Evolutionary conservation across 2,113 vertebrate species (phyloP), one percentile per base, ranked within the genome.

Genomic region (Passer domesticus): DNA sequence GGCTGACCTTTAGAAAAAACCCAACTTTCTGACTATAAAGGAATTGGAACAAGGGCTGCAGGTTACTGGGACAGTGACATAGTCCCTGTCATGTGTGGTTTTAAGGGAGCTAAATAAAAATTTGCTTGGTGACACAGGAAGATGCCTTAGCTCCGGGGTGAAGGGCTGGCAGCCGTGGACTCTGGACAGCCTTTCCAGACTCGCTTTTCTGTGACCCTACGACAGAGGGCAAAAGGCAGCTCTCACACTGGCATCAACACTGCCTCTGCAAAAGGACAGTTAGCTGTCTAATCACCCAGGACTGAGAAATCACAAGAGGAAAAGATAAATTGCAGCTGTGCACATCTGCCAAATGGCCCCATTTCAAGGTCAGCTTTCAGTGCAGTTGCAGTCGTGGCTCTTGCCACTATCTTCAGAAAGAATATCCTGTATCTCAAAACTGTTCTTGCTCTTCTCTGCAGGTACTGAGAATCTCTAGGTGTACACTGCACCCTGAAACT

Each of bases 281-380:
- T 62, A 58, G 43, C 9, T 55, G 50, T 55, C 82, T 50, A 58
- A 66, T 41, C 55, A 55, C 39, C 46, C 72, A 35, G 78, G 30
- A 83, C 52, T 92, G 60, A 89, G 94, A 94, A 93, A 68, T 93
- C 83, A 50, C 92, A 52, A 43, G 63, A 66, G 75, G 35, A 56
- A 85, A 70, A 93, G 82, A 70, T 74, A 39, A 94, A 88, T 79
- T 73, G 58, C 79, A 58, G 22, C 60, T 74, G 59, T 23, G 49
- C 6, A 3, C 5, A 1, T 79, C 56, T 94, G 90, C 84, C 89
- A 94, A 91, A 70, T 67, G 84, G 70, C 63, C 78, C 30, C 52
- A 50, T 94, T 92, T 95, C 84, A 79, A 69, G 83, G 84, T 76
- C 94, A 91, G 90, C 78, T 87, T 72, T 73, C 91, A 83, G 89